Base-by-base conservation (phyloP, 2,113 vertebrate species). In the Mus pahari region DNA sequence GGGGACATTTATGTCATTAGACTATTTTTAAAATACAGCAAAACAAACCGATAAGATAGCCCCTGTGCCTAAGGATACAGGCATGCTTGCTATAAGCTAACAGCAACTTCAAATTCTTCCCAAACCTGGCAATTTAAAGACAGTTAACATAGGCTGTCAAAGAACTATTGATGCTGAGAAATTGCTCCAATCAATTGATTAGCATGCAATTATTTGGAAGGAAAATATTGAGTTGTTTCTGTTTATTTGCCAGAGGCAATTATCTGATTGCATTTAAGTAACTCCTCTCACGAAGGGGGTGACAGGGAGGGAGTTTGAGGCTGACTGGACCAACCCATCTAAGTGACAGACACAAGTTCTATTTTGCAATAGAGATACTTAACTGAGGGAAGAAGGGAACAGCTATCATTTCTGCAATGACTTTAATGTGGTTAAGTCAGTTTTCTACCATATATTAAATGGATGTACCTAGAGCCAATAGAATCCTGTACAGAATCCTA, bases 201-300 rank as follows among this genome's bases (percentile, higher is more conserved):
- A 90, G 81, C 92, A 93, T 89, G 31, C 81, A 90, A 82, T 95
- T 94, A 93, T 94, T 81, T 94, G 79, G 64, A 66, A 96, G 58
- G 55, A 92, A 93, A 93, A 96, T 88, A 89, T 86, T 84, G 86
- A 58, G 45, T 82, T 74, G 42, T 58, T 95, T 94, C 81, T 95
- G 64, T 81, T 93, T 94, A 45, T 90, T 94, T 88, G 39, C 90
- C 60, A 68, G 83, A 75, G n/a, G 64, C 42, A 74, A 92, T 95
- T 93, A 73, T 68, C 87, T 73, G 70, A 90, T 50, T 92, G 55
- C 62, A 36, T 92, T 86, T 91, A 94, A 90, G 84, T 75, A 75
- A 45, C 70, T 64, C 17, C 19, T 24, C 55, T 87, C 39, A 95
- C 4, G 13, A 86, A 89, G 48, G 71, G 24, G 68, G 90, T 39